phyloP scores from a whole-genome alignment of 2,113 vertebrate genomes.

The Barbus barbus region DNA sequence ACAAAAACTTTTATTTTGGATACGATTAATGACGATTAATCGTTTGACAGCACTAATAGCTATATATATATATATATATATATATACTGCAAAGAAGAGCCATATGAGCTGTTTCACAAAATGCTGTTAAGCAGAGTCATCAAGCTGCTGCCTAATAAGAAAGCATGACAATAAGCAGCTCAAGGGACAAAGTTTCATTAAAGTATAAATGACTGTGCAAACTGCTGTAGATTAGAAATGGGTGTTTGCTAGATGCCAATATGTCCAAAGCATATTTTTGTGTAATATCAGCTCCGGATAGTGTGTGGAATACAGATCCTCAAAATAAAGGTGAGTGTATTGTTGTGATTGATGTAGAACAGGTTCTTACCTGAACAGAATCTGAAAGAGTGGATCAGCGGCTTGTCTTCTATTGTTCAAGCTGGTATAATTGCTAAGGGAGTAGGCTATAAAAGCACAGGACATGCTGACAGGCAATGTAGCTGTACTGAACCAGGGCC shows the following conservation, averaged over 20 bases:
- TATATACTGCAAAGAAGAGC: not conserved
- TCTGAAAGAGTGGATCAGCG: constrained; percentile 50
- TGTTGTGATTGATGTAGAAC: not conserved
- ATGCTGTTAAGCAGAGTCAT: constrained; percentile 1
- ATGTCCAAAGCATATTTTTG: not conserved
- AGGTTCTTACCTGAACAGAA: constrained; percentile 52
- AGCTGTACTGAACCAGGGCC: constrained; percentile 48
- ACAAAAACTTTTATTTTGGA: no score
- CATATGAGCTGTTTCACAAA: not conserved
- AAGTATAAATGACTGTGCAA: not conserved
- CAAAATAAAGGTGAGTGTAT: not conserved
- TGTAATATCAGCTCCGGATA: not conserved
- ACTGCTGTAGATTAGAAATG: not conserved
- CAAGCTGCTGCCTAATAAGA: not conserved
- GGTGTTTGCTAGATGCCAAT: not conserved
- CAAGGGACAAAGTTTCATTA: not conserved
- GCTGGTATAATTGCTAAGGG: constrained; percentile 51
- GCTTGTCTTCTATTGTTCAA: constrained; percentile 46
- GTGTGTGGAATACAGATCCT: not conserved
- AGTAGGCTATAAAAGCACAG: constrained; percentile 48
- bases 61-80: no score
- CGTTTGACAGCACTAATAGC: no score
- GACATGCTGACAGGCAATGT: constrained; percentile 60
- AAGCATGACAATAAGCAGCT: not conserved
- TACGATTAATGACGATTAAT: no score